Conservation (phyloP, 64 coral and sea anemone genomes). For the Pocillopora damicornis region DNA sequence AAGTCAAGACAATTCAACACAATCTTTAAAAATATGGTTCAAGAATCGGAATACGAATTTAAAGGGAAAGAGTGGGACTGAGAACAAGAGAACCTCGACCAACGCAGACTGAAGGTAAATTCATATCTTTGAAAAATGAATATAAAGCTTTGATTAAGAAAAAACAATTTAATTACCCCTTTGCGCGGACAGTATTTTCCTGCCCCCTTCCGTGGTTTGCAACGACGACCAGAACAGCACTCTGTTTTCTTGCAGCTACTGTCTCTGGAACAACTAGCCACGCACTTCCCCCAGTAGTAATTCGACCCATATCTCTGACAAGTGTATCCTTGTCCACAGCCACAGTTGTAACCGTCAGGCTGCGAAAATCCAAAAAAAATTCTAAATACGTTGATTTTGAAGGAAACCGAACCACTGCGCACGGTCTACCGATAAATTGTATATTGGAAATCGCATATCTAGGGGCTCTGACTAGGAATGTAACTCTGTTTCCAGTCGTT, state of each 20-base stretch:
- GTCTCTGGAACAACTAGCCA: neutral
- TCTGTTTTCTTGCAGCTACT: neutral
- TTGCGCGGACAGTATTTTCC: neutral
- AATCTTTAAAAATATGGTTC: too few species aligned
- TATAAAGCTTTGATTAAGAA: neutral
- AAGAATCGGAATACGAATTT: too few species aligned
- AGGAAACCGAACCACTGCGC: neutral
- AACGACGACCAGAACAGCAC: neutral
- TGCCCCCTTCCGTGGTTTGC: neutral
- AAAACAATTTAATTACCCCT: neutral
- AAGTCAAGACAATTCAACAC: too few species aligned
- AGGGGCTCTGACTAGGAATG: too few species aligned
- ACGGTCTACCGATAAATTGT: too few species aligned
- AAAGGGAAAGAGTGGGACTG: too few species aligned
- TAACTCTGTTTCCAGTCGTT: too few species aligned
- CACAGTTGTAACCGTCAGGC: neutral
- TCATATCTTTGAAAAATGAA: neutral
- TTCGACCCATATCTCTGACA: neutral
- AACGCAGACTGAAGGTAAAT: too few species aligned
- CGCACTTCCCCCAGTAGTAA: conserved; percentile 19
- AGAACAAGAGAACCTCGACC: too few species aligned
- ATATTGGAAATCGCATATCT: too few species aligned
- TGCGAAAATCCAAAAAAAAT: neutral
- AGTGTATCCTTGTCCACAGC: too few species aligned
- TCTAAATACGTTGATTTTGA: neutral